Evolutionary conservation across 2,888 invertebrate genomes (phyloP).

Genomic region (Phasia obesa): DNA sequence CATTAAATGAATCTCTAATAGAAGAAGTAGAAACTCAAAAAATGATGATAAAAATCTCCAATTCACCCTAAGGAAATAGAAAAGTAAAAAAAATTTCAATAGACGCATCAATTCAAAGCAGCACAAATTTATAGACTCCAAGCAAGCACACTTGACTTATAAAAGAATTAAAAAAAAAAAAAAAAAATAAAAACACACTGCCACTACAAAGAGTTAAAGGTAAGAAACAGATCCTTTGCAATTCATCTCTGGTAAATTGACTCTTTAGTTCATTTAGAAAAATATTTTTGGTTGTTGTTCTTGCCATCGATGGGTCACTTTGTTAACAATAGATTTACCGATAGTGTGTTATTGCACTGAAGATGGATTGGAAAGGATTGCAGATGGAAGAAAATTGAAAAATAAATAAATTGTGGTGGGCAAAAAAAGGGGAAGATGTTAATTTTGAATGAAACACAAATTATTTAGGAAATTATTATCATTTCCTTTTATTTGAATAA

Average conservation of each 20-base stretch:
- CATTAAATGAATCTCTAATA: no score
- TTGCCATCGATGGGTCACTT: neutral
- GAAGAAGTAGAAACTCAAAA: neutral
- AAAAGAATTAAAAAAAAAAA: neutral
- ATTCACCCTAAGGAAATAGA: neutral
- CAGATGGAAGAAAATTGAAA: no score
- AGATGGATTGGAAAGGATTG: no score
- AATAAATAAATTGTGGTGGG: no score
- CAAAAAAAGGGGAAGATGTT: no score
- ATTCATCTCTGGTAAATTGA: neutral
- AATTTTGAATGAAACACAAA: no score
- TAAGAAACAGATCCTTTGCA: neutral
- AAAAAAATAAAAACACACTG: neutral
- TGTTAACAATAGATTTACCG: no score
- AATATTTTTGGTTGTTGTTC: neutral
- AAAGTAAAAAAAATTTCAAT: neutral
- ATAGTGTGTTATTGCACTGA: no score
- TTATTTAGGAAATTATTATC: no score
- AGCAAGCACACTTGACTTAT: neutral
- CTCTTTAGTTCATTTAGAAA: neutral
- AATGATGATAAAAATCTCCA: conserved; percentile 3
- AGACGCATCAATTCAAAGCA: neutral
- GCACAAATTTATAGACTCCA: neutral
- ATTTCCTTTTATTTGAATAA: no score
- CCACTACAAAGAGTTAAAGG: neutral